These are phyloP conservation scores for Peromyscus polionotus DNA, from an alignment of 2,113 vertebrate genomes.

Conservation along the genomic window DNA sequence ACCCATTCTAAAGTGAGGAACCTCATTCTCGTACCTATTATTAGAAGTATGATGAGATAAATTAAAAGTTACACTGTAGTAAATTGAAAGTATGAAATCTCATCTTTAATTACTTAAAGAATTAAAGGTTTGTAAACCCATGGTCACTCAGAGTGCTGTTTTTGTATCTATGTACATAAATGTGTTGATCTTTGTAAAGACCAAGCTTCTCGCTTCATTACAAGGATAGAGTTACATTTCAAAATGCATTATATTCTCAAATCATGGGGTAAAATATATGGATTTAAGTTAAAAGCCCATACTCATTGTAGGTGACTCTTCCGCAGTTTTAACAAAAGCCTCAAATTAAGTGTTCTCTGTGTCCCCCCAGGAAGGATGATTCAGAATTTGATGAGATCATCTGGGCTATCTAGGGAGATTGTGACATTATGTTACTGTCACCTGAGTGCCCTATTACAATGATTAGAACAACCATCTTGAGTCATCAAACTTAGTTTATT, in stretches of 20 bases:
- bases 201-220: constrained; percentile 1
- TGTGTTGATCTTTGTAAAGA: constrained; percentile 46
- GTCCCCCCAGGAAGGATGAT: not conserved
- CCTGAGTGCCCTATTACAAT: not conserved
- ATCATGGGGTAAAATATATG: not conserved
- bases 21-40: constrained; percentile 10
- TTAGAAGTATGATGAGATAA: constrained; percentile 35
- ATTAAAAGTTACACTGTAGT: constrained; percentile 58
- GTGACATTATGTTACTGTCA: not conserved
- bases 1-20: constrained; percentile 49
- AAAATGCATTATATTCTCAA: constrained; percentile 51
- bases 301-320: not conserved
- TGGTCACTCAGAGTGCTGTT: constrained; percentile 21
- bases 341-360: constrained; percentile 35
- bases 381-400: constrained; percentile 25
- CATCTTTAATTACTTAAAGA: constrained; percentile 61
- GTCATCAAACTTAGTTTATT: constrained; percentile 55
- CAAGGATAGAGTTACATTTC: constrained; percentile 4
- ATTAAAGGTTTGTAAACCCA: constrained; percentile 43
- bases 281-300: constrained; percentile 44
- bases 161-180: constrained; percentile 37
- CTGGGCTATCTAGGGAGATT: not conserved
- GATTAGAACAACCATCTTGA: not conserved
- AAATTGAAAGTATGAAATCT: constrained; percentile 64
- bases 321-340: not conserved